Evolutionary conservation across 1,140 invertebrate species (phyloP).

Genomic region (Venturia canescens): DNA sequence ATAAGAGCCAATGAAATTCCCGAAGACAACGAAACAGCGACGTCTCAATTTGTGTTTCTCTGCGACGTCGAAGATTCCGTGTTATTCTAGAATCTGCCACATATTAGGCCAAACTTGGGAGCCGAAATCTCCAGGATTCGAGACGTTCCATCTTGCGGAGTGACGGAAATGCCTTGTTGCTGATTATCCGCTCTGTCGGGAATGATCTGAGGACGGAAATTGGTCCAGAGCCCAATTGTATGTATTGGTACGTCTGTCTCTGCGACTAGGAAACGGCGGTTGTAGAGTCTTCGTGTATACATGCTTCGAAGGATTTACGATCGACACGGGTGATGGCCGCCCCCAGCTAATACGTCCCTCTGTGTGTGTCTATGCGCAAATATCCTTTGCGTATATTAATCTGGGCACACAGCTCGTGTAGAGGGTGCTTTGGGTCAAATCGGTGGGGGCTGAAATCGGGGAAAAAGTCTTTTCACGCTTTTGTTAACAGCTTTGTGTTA

Average conservation of each 20-base stretch:
- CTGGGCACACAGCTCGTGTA: too few species aligned
- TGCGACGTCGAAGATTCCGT: background rate
- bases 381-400: background rate
- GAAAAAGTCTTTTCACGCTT: too few species aligned
- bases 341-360: background rate
- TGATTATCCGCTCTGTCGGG: constrained; percentile 24
- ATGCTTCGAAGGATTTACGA: constrained; percentile 10
- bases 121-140: background rate
- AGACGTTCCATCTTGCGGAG: background rate
- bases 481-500: too few species aligned
- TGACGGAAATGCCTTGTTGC: constrained; percentile 17
- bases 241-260: constrained; percentile 8
- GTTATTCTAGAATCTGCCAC: background rate
- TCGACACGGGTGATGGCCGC: constrained; percentile 2
- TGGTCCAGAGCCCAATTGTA: constrained; percentile 9
- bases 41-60: too few species aligned
- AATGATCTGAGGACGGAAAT: constrained; percentile 15
- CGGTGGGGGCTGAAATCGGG: background rate
- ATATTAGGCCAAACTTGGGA: background rate
- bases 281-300: background rate
- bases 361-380: background rate
- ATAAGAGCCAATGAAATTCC: too few species aligned
- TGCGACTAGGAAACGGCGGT: background rate
- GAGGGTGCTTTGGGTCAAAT: background rate
- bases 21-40: too few species aligned